Conservation (phyloP, 2,888 invertebrate genomes). For the Drosophila aldrichi region DNA sequence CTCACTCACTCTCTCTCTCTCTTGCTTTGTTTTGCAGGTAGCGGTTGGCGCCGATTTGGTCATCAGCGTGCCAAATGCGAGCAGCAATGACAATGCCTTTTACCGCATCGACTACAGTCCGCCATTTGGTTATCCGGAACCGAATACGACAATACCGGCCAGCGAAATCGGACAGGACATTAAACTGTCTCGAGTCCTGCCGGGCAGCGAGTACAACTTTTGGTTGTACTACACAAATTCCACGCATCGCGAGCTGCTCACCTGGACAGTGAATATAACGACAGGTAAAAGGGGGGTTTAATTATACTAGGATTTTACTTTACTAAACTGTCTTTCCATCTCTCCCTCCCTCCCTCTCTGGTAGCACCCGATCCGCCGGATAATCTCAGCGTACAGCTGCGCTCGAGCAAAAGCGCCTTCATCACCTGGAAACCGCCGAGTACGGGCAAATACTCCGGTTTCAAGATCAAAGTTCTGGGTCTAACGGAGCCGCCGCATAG, state of each 20-base stretch:
- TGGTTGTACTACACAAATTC: constrained; percentile 96
- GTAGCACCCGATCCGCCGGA: constrained; percentile 96
- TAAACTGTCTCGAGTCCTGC: constrained; percentile 93
- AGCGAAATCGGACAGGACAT: constrained; percentile 93
- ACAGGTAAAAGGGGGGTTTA: constrained; percentile 88
- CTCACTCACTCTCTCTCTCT: background rate
- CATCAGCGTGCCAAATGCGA: constrained; percentile 94
- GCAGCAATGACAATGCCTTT: constrained; percentile 90
- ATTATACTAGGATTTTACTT: background rate
- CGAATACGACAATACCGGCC: constrained; percentile 94
- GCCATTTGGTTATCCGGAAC: constrained; percentile 92
- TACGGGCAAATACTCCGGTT: constrained; percentile 93
- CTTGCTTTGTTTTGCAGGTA: constrained; percentile 79
- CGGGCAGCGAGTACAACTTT: constrained; percentile 96
- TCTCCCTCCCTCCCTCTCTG: constrained; percentile 46
- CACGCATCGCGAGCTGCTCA: constrained; percentile 92
- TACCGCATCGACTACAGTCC: constrained; percentile 96
- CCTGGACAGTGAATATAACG: constrained; percentile 96
- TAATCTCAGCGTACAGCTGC: constrained; percentile 92
- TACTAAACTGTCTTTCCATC: background rate
- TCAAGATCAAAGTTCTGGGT: constrained; percentile 89
- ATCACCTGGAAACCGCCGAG: constrained; percentile 95
- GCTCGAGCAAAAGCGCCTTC: constrained; percentile 93
- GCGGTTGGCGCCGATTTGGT: constrained; percentile 91
- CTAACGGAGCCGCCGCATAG: constrained; percentile 86